Conservation (phyloP, 2,888 invertebrate species). For the Mesochorus sp. region DNA sequence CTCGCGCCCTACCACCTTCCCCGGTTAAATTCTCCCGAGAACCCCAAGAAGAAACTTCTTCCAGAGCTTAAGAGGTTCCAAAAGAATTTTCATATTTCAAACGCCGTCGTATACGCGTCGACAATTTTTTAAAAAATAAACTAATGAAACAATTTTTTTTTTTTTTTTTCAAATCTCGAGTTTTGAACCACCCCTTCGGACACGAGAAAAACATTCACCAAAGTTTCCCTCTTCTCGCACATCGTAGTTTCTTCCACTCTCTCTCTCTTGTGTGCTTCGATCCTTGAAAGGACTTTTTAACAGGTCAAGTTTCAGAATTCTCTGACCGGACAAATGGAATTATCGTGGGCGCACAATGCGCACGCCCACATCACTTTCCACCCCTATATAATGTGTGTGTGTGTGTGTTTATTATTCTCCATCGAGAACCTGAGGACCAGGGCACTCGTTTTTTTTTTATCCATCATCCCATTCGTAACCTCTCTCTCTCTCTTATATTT, state of each 20-base stretch:
- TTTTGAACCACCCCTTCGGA: too few relatives aligned
- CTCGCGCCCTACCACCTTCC: constrained; percentile 46
- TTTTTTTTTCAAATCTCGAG: too few relatives aligned
- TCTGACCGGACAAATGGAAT: constrained; percentile 78
- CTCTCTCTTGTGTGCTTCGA: not conserved
- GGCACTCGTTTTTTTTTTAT: constrained; percentile 44
- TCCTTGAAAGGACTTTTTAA: constrained; percentile 77
- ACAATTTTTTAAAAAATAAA: too few relatives aligned
- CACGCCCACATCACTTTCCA: constrained; percentile 55
- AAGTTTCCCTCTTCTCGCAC: too few relatives aligned
- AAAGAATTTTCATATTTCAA: constrained; percentile 17
- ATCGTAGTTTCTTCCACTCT: not conserved
- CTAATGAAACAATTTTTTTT: too few relatives aligned
- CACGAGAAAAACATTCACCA: too few relatives aligned
- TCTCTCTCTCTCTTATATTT: constrained; percentile 50
- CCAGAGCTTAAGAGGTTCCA: too few relatives aligned
- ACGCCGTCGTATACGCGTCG: too few relatives aligned
- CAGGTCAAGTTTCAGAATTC: constrained; percentile 78
- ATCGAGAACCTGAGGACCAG: constrained; percentile 41
- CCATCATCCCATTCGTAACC: constrained; percentile 42
- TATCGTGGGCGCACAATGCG: constrained; percentile 67
- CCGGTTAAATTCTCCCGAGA: constrained; percentile 37
- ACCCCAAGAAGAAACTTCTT: constrained; percentile 20
- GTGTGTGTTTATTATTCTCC: constrained; percentile 3
- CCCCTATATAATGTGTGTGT: not conserved